Evolutionary conservation across 2,888 invertebrate genomes (phyloP), one percentile per base, ranked within the genome.

Genomic region (Pyrrhia umbra): DNA sequence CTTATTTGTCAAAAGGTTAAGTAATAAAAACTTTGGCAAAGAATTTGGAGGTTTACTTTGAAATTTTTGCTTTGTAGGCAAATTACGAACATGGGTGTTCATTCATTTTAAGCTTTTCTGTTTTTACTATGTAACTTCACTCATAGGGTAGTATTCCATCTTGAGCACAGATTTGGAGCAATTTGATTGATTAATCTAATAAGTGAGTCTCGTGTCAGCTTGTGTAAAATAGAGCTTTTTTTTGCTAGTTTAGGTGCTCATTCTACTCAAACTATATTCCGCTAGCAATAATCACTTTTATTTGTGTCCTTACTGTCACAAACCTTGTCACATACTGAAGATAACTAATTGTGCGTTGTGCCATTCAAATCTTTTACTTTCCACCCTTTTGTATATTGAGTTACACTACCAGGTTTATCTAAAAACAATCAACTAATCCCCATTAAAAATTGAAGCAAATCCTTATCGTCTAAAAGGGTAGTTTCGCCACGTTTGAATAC

Each of bases 401-500:
- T 37, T 58, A 21, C 15, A 67, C 39, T 13, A 20, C 13, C 13
- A 40, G 52, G 43, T 6, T 71, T 57, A 60, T 59, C 20, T 34
- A 16, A 23, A 1, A 46, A 43, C 23, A 57, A 42, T 52, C 37
- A 58, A 47, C 42, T 66, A 56, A 59, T 59, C n/a, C n/a, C 39
- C 27, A 59, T 72, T 60, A 62, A 77, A 72, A 52, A 56, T 46
- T 52, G 0, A 62, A 46, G 52, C n/a, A 43, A 59, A 73, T 49
- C 56, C 49, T 67, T 67, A 60, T 77, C 55, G 13, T 46, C 51
- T 46, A 59, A 62, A 73, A 63, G 62, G 59, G 46, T 59, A 72
- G 58, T 73, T 66, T 59, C 23, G 50, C 56, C 21, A 49, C 43
- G 43, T 37, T 46, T 39, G 39, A 52, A 76, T 72, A 45, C 59